Conservation (phyloP, 2,113 vertebrate genomes). For the Merops nubicus region DNA sequence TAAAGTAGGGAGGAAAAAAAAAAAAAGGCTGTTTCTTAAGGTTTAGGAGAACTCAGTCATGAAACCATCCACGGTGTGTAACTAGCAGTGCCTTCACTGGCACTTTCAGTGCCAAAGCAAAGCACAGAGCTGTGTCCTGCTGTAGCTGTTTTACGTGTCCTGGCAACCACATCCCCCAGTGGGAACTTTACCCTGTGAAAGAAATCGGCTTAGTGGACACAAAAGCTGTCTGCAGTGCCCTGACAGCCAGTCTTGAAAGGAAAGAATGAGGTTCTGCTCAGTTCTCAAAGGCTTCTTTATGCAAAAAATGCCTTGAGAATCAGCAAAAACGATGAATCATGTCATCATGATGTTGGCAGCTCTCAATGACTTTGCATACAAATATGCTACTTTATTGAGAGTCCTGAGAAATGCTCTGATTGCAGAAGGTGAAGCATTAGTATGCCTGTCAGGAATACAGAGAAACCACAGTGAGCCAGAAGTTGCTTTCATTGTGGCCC, state of each 20-base stretch:
- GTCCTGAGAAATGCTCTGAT: constrained; percentile 61
- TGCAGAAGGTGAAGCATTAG: constrained; percentile 64
- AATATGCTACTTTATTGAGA: constrained; percentile 66
- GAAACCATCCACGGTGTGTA: not conserved
- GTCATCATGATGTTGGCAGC: constrained; percentile 70
- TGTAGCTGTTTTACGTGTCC: constrained; percentile 54
- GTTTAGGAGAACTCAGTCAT: not conserved
- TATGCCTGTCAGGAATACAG: constrained; percentile 63
- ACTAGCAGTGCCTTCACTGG: not conserved
- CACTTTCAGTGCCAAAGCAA: not conserved
- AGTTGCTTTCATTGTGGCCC: not conserved
- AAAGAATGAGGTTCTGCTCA: constrained; percentile 65
- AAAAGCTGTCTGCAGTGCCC: constrained; percentile 63
- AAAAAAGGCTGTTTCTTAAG: not conserved
- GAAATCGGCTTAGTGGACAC: constrained; percentile 70
- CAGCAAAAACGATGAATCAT: constrained; percentile 72
- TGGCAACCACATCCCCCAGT: constrained; percentile 72
- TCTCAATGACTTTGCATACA: constrained; percentile 70
- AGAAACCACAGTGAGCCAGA: constrained; percentile 19
- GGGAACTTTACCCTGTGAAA: constrained; percentile 69
- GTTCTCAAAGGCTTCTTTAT: constrained; percentile 76
- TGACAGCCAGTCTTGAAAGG: constrained; percentile 66
- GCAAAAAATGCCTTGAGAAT: constrained; percentile 69
- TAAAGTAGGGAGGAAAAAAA: not conserved
- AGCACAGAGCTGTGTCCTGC: not conserved